phyloP scores from a whole-genome alignment of 1,140 invertebrate species.

The Sarcophaga peregrina region DNA sequence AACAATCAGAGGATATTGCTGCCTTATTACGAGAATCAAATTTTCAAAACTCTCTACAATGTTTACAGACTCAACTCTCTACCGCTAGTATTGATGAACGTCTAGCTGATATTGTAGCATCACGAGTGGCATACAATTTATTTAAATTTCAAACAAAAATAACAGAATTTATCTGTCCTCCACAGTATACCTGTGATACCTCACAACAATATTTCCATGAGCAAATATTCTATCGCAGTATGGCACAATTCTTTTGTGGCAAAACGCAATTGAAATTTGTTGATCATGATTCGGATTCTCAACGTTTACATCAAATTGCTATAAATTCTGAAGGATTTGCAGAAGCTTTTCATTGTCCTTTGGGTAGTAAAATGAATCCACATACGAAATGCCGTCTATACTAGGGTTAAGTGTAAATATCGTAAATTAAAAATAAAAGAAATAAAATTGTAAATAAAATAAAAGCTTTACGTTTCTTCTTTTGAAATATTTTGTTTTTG shows the following conservation, averaged over 20 bases:
- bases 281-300: background rate
- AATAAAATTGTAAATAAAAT: too few species aligned
- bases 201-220: too few species aligned
- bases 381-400: background rate
- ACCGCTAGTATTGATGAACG: conserved; percentile 53
- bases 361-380: background rate
- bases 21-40: background rate
- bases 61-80: conserved; percentile 45
- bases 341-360: background rate
- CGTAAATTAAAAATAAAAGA: too few species aligned
- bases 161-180: too few species aligned
- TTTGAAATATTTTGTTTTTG: too few species aligned
- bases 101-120: conserved; percentile 47
- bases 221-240: background rate
- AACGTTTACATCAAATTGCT: background rate
- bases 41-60: conserved; percentile 43
- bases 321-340: background rate
- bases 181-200: too few species aligned
- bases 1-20: background rate
- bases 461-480: too few species aligned
- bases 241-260: background rate
- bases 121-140: conserved; percentile 34
- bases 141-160: background rate
- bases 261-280: background rate
- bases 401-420: too few species aligned